phyloP scores from a whole-genome alignment of 2,888 invertebrate genomes.

The Acleris sparsana region DNA sequence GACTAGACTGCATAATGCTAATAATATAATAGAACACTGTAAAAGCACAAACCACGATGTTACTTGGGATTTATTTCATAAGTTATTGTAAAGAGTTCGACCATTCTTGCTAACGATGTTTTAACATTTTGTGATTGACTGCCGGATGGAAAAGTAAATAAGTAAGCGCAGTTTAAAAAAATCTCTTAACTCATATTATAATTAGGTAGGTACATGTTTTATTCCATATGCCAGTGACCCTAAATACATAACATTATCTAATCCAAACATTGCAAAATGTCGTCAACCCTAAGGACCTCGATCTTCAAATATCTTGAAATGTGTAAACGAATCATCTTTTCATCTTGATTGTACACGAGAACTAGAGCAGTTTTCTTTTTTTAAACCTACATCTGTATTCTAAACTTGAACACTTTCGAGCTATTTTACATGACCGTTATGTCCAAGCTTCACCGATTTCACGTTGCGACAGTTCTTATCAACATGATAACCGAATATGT shows the following conservation, averaged over 20 bases:
- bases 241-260: too few relatives aligned
- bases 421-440: slow-evolving; percentile 13
- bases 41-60: slow-evolving; percentile 25
- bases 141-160: neutral
- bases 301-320: too few relatives aligned
- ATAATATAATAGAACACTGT: slow-evolving; percentile 10
- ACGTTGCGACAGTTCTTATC: slow-evolving; percentile 70
- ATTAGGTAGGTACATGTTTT: too few relatives aligned
- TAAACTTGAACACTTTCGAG: neutral
- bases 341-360: neutral
- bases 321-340: too few relatives aligned
- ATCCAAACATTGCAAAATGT: too few relatives aligned
- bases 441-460: slow-evolving; percentile 48
- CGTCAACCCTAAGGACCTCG: too few relatives aligned
- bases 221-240: too few relatives aligned
- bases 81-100: neutral
- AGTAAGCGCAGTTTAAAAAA: too few relatives aligned
- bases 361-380: neutral
- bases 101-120: neutral
- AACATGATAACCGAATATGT: slow-evolving; percentile 76
- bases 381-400: neutral
- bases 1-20: slow-evolving; percentile 29
- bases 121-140: neutral
- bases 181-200: too few relatives aligned
- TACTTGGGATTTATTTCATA: neutral